Evolutionary conservation across 2,797 vertebrate species (phyloP), one percentile per base, ranked within the genome.

Genomic region (Apogon talboti): DNA sequence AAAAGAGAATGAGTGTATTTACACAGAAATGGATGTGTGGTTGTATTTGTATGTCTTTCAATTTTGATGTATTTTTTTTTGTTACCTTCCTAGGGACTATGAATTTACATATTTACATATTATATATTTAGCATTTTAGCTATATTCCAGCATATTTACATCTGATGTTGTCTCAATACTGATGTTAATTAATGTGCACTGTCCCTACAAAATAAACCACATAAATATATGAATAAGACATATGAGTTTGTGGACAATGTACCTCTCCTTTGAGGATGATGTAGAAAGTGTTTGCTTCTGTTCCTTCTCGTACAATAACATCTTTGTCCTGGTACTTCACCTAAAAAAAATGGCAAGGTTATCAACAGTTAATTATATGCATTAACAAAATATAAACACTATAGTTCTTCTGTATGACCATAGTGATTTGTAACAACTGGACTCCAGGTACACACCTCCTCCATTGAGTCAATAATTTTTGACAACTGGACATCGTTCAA

Each of bases 251-350:
- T 37, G 11, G 6, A 9, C 5, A 28, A 12, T 7, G 63, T 84
- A 95, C 94, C 93, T 95, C 92, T 74, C 95, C 95, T 76, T 92
- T 93, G 10, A 95, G 92, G 80, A 96, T 95, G 78, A 95, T 92
- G 72, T 94, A 96, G 76, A 96, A 96, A 0, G 89, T 91, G 57
- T 95, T 75, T n/a, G 79, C 95, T 53, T 95, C 92, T 0, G 91
- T 74, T 40, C 94, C 95, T 68, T 96, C 94, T 11, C 87, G 91
- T 18, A 95, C 94, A 6, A 96, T 95, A 8, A 91, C 50, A 1
- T 94, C 93, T 53, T 91, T 89, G 40, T 92, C 87, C 44, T 93
- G 82, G 58, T 94, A 96, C 42, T 94, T 94, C 52, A 94, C 92
- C 95, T 95, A 10, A 10, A 43, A 10, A 16, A 45, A 46, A 1